These are phyloP conservation scores for Cairina moschata DNA, from an alignment of 2,113 vertebrate species.

Conservation along the genomic window DNA sequence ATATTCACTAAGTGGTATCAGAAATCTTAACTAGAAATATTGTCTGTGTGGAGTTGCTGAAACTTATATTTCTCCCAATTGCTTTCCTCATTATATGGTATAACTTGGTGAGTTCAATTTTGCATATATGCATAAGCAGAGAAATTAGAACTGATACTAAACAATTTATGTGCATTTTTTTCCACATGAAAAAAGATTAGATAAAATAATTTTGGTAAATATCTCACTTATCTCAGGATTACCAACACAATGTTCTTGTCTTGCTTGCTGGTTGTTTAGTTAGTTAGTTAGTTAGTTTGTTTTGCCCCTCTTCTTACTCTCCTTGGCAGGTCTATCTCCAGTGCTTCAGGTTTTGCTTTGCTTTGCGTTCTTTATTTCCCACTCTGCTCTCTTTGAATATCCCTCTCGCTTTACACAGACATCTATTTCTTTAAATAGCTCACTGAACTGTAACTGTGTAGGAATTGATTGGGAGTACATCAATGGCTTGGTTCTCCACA, in stretches of 20 bases:
- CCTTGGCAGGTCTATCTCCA: not conserved
- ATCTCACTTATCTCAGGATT: not conserved
- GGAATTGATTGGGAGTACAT: slow-evolving; percentile 68
- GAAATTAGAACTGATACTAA: not conserved
- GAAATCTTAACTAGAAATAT: not conserved
- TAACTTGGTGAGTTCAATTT: not conserved
- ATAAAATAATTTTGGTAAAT: not conserved
- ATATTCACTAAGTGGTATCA: not conserved
- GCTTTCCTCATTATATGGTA: not conserved
- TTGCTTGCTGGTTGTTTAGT: not conserved
- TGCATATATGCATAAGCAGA: not conserved
- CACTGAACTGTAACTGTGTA: slow-evolving; percentile 60
- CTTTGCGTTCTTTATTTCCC: not conserved
- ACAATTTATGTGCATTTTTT: not conserved
- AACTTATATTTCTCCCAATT: not conserved
- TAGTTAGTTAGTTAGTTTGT: not conserved
- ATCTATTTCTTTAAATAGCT: slow-evolving; percentile 35
- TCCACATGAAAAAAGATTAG: not conserved
- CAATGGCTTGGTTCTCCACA: slow-evolving; percentile 32
- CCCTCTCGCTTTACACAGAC: not conserved
- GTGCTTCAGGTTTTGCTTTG: not conserved
- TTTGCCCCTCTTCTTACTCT: not conserved
- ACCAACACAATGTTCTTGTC: not conserved
- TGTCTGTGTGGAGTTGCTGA: not conserved
- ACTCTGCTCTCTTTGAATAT: not conserved